A percentile compares a stretch with the other conserved stretches of the same genome.
These are phyloP conservation scores for Python bivittatus DNA, from an alignment of 2,113 vertebrate genomes.

Conservation along the genomic window DNA sequence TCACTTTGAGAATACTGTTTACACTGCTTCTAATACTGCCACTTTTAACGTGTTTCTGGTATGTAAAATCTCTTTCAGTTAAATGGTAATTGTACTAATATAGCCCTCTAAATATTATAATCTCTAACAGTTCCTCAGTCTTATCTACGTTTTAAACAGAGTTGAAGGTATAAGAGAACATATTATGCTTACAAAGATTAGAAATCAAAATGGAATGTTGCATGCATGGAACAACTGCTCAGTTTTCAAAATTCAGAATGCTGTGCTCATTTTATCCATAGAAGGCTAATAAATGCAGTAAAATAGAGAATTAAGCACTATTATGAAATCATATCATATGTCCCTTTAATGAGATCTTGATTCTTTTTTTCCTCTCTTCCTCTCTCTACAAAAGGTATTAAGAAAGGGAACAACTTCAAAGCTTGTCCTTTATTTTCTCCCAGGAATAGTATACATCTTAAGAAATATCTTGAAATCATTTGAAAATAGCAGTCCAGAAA, in stretches of 20 bases:
- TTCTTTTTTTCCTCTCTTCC: background rate
- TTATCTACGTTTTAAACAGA: background rate
- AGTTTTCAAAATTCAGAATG: background rate
- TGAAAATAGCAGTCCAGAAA: background rate
- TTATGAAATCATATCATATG: background rate
- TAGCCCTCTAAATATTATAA: background rate
- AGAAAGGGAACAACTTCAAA: background rate
- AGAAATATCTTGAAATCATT: background rate
- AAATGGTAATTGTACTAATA: background rate
- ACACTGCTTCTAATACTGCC: background rate
- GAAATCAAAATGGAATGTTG: background rate
- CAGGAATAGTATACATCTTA: background rate
- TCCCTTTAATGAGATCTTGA: background rate
- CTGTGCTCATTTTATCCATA: background rate
- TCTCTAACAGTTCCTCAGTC: background rate
- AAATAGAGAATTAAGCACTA: background rate
- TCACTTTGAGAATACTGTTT: slow-evolving; percentile 5
- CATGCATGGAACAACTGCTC: background rate
- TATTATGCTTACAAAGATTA: background rate
- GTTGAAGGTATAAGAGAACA: background rate
- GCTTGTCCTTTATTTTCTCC: background rate
- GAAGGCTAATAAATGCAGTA: background rate
- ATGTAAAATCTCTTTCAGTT: background rate
- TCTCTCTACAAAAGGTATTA: background rate
- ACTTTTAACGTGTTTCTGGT: background rate